These are phyloP conservation scores for Pseudococcus longispinus DNA, from an alignment of 2,888 invertebrate species.

Conservation along the genomic window DNA sequence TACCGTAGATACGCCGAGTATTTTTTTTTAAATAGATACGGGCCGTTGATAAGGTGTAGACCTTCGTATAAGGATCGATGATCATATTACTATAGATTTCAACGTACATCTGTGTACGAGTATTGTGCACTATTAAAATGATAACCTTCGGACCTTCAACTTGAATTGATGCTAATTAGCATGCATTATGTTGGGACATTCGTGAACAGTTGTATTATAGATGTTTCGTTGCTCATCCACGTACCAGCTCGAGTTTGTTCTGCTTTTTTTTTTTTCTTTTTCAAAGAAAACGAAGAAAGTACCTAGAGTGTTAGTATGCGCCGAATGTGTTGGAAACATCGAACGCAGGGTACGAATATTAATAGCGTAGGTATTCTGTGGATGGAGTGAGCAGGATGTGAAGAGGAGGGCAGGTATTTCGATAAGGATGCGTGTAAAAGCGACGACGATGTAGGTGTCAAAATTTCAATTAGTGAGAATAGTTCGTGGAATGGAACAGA, in stretches of 20 bases:
- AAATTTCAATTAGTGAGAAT: not conserved
- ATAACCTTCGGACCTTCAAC: constrained; percentile 39
- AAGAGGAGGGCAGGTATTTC: not conserved
- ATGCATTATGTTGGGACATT: constrained; percentile 2
- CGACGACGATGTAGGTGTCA: not conserved
- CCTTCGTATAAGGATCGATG: not conserved
- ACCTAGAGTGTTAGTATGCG: not conserved
- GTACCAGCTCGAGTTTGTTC: not conserved
- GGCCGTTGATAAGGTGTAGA: constrained; percentile 15
- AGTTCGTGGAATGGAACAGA: not conserved
- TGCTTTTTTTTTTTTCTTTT: not conserved
- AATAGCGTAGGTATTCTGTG: not conserved
- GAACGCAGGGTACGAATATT: not conserved
- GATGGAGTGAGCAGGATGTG: not conserved
- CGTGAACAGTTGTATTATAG: not conserved
- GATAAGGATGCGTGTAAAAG: not conserved
- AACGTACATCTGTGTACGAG: not conserved
- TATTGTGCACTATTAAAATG: not conserved
- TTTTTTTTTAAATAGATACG: constrained; percentile 19
- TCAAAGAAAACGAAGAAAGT: not conserved
- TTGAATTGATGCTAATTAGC: constrained; percentile 30
- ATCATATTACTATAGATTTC: constrained; percentile 14
- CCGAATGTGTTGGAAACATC: not conserved
- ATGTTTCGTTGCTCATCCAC: constrained; percentile 3
- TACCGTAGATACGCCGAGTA: not conserved